Percentiles rank a stretch among this genome's conserved stretches.
Conservation (phyloP, 2,888 invertebrate genomes). For the Oscheius onirici region DNA sequence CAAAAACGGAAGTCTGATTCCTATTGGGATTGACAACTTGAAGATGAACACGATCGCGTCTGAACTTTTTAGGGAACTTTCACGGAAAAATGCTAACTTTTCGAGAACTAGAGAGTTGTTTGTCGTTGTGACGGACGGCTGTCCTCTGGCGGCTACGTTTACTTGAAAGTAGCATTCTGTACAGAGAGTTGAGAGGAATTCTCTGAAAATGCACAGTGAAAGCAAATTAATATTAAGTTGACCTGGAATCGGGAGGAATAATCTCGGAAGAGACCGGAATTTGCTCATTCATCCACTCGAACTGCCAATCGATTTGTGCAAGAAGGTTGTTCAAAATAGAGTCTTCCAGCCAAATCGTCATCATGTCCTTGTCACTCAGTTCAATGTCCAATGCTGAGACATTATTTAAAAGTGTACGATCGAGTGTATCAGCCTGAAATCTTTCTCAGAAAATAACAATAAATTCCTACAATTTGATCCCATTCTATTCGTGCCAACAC, state of each 20-base stretch:
- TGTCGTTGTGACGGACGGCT: conserved; percentile 60
- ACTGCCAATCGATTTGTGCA: conserved; percentile 65
- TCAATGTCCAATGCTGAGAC: conserved; percentile 52
- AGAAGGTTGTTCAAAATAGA: conserved; percentile 66
- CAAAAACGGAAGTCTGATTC: conserved; percentile 64
- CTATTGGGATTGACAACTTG: conserved; percentile 65
- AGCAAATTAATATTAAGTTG: neutral
- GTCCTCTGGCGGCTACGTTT: conserved; percentile 65
- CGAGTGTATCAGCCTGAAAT: neutral
- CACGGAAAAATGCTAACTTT: conserved; percentile 52
- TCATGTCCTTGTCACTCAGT: conserved; percentile 51
- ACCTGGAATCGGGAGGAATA: conserved; percentile 59
- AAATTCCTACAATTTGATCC: conserved; percentile 42
- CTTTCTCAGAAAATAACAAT: neutral
- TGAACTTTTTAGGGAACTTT: conserved; percentile 35
- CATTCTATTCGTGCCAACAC: conserved; percentile 61
- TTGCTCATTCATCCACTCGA: conserved; percentile 69
- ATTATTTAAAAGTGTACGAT: neutral
- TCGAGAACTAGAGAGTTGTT: conserved; percentile 63
- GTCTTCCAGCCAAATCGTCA: conserved; percentile 67
- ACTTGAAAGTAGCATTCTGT: conserved; percentile 67
- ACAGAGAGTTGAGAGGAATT: conserved; percentile 67
- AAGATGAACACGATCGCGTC: conserved; percentile 63
- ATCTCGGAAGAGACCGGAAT: conserved; percentile 64
- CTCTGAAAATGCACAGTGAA: conserved; percentile 29